Evolutionary conservation across 2,888 invertebrate genomes (phyloP).

Genomic region (Dilophus febrilis): DNA sequence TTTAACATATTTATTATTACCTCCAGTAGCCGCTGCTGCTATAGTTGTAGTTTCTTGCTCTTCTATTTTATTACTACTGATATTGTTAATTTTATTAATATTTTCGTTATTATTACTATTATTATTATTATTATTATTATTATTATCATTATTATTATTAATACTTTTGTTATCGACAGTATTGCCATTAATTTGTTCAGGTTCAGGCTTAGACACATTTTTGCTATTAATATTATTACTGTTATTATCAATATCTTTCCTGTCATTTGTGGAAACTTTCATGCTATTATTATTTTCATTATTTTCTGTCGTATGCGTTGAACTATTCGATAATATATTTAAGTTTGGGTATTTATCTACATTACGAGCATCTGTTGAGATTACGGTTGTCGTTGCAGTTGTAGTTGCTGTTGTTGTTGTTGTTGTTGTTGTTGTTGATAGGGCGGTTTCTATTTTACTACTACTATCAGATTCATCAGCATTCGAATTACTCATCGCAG

Average conservation of each 20-base stretch:
- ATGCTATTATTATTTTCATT: no score
- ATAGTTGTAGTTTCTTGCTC: conserved; percentile 11
- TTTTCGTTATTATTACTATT: conserved; percentile 8
- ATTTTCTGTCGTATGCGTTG: no score
- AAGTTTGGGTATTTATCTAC: no score
- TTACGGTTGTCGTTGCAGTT: background rate
- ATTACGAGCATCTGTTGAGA: background rate
- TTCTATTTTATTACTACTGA: conserved; percentile 11
- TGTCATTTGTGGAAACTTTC: no score
- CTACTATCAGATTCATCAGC: background rate
- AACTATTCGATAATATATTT: no score
- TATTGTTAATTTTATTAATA: conserved; percentile 10
- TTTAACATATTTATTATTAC: conserved; percentile 21
- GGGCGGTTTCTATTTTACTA: background rate
- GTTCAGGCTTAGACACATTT: background rate
- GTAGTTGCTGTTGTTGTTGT: background rate
- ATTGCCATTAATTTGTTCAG: conserved; percentile 5
- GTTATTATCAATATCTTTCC: no score
- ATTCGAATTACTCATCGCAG: no score
- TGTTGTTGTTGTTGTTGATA: background rate
- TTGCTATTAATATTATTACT: background rate
- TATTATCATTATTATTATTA: conserved; percentile 1
- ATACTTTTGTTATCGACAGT: conserved; percentile 5
- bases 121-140: conserved; percentile 4
- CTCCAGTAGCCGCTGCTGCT: conserved; percentile 7